Evolutionary conservation across 1,140 invertebrate genomes (phyloP).

Genomic region (Grapholita molesta): DNA sequence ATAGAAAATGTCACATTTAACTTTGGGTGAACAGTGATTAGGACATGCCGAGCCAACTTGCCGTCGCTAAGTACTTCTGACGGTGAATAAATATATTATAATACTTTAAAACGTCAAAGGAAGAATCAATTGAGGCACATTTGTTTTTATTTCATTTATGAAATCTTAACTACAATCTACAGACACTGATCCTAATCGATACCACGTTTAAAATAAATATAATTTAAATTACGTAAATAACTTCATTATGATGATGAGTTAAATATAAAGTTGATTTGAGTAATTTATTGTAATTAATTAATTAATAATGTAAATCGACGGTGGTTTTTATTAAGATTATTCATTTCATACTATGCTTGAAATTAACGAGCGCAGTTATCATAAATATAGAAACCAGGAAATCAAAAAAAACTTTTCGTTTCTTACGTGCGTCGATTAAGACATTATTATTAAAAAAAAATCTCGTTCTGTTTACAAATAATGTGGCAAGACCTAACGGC

Average conservation of each 20-base stretch:
- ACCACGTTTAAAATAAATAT: slow-evolving; percentile 8
- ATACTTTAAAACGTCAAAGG: slow-evolving; percentile 24
- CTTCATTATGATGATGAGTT: background rate
- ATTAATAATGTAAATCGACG: background rate
- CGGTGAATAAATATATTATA: slow-evolving; percentile 33
- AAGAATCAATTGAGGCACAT: slow-evolving; percentile 14
- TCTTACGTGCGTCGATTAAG: background rate
- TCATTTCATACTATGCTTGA: background rate
- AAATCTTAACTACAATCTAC: slow-evolving; percentile 11
- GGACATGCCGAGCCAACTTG: background rate
- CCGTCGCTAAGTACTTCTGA: slow-evolving; percentile 30
- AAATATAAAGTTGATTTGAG: background rate
- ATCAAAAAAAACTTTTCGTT: too few species aligned
- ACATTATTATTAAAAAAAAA: background rate
- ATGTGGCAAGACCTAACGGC: background rate
- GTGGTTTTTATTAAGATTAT: background rate
- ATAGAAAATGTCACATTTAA: background rate
- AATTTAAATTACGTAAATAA: background rate
- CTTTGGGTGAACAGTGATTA: background rate
- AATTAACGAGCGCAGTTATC: too few species aligned
- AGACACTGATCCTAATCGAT: slow-evolving; percentile 1
- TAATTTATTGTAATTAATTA: background rate
- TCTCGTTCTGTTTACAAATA: background rate
- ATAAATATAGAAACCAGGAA: too few species aligned
- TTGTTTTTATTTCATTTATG: background rate